These are phyloP conservation scores for Sorex araneus DNA, from an alignment of 2,113 vertebrate genomes.

Conservation along the genomic window DNA sequence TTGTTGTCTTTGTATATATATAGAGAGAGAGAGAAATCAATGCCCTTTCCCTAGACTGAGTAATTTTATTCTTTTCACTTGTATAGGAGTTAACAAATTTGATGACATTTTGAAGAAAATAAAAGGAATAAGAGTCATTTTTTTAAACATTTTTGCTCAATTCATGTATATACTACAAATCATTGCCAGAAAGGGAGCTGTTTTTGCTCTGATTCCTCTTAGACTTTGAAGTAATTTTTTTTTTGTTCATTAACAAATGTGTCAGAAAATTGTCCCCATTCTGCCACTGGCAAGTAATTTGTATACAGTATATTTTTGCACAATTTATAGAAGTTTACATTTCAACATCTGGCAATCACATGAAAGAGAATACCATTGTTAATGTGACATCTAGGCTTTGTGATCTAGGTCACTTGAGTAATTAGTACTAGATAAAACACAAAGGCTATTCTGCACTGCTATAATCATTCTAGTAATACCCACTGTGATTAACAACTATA, in stretches of 20 bases:
- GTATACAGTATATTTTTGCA: not conserved
- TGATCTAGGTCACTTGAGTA: slow-evolving; percentile 65
- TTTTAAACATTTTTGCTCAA: not conserved
- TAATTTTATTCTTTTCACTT: not conserved
- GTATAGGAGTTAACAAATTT: not conserved
- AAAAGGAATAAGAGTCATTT: no score
- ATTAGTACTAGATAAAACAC: slow-evolving; percentile 72
- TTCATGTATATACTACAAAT: not conserved
- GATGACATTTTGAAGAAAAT: not conserved
- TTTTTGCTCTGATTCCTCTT: slow-evolving; percentile 14
- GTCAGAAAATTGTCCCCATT: not conserved
- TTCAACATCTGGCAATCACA: slow-evolving; percentile 13
- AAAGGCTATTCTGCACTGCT: slow-evolving; percentile 30
- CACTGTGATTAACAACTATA: slow-evolving; percentile 53
- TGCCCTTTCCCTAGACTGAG: not conserved
- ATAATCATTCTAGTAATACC: slow-evolving; percentile 42
- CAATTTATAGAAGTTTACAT: not conserved
- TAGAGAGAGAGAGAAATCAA: not conserved
- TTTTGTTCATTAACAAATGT: not conserved
- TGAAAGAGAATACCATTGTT: slow-evolving; percentile 64
- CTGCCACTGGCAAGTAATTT: not conserved
- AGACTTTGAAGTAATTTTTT: slow-evolving; percentile 2
- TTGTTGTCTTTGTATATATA: not conserved
- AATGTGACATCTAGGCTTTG: slow-evolving; percentile 73
- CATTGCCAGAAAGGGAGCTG: not conserved